A percentile compares a stretch with the other conserved stretches of the same genome.
These are phyloP conservation scores for Atlantisia rogersi DNA, from an alignment of 2,113 vertebrate species.

Conservation along the genomic window DNA sequence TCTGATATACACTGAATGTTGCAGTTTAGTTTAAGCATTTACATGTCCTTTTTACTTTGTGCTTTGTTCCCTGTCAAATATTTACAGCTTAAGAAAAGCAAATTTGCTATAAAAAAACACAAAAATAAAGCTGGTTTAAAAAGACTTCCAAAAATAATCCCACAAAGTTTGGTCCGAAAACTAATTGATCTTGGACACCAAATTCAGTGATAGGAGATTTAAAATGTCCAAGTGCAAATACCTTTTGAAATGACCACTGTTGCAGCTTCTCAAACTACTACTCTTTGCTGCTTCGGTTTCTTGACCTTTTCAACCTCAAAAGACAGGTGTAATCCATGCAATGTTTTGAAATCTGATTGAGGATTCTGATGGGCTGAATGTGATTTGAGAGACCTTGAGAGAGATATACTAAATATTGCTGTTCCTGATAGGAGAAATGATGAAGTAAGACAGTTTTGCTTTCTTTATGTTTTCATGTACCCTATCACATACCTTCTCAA, in stretches of 20 bases:
- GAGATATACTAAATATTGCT: neutral
- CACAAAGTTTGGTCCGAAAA: neutral
- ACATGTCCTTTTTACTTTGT: neutral
- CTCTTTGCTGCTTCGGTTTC: neutral
- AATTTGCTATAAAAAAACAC: neutral
- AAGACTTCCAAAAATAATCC: neutral
- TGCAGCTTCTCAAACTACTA: neutral
- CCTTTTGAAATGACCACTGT: neutral
- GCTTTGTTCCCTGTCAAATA: neutral
- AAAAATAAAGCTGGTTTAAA: neutral
- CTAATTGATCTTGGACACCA: neutral
- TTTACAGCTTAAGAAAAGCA: slow-evolving; percentile 19
- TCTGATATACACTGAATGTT: neutral
- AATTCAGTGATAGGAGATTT: neutral
- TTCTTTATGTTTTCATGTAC: neutral
- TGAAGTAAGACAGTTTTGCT: neutral
- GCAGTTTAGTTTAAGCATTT: neutral
- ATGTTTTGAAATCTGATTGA: neutral
- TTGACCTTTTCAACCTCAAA: neutral
- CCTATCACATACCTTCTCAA: neutral
- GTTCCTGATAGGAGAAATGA: accelerated
- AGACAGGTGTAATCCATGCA: neutral
- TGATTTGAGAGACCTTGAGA: neutral
- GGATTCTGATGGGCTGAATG: neutral
- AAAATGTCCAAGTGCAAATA: neutral